Evolutionary conservation across 2,113 vertebrate species (phyloP), one percentile per base, ranked within the genome.

Genomic region (Boleophthalmus pectinirostris): DNA sequence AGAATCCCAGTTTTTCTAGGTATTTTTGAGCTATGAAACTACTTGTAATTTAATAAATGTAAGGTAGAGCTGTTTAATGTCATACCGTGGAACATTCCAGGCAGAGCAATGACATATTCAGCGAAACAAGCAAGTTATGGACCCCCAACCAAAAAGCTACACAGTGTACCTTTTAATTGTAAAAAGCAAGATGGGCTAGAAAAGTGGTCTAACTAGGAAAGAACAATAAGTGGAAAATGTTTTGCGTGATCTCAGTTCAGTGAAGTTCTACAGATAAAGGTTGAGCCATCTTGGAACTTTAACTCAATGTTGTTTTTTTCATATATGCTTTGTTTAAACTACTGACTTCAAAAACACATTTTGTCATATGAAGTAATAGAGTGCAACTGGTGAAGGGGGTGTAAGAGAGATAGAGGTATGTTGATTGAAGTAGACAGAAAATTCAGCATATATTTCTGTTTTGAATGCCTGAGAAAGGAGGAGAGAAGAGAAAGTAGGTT

Each of bases 401-500:
- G 43, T 56, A 1, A 23, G 69, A 47, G 43, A 25, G 5, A 24
- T 47, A 54, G n/a, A 38, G 77, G 89, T 24, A 91, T 70, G 89
- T 91, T 45, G 15, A 66, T 70, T 24, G 38, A 69, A 66, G 58
- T 33, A 25, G 25, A 61, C 25, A 33, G 58, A 61, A 15, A 13
- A 76, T 3, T 70, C 25, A 81, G 71, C 9, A 74, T 53, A 85
- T 89, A 60, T 73, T 57, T 63, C 20, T 3, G 56, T 77, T 76
- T 66, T 72, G 21, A 8, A 18, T 0, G 68, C 15, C 69, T 25
- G 80, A 82, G 9, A 47, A 5, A 45, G 0, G 63, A 72, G 75
- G 72, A 16, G 49, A 24, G 56, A 67, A 67, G 46, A 56, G 46
- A 43, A 64, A 45, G 53, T 74, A 15, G 35, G 12, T 33, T 58